Evolutionary conservation across 2,888 invertebrate species (phyloP).

Genomic region (Pecten maximus): DNA sequence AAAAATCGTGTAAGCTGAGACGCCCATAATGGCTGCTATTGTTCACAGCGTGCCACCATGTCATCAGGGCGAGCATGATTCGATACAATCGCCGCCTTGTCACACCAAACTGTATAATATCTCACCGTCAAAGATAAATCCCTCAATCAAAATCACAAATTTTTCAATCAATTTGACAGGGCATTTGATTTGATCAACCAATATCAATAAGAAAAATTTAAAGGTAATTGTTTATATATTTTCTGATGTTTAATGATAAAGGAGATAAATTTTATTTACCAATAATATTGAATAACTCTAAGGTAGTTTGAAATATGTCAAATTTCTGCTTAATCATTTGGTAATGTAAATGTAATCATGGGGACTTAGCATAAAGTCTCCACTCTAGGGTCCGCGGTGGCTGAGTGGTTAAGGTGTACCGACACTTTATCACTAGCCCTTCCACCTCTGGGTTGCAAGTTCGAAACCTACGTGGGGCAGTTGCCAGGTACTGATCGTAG

Average conservation of each 20-base stretch:
- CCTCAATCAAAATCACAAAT: slow-evolving; percentile 26
- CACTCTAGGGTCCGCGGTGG: too few relatives aligned
- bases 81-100: background rate
- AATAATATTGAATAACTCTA: background rate
- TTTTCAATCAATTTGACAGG: background rate
- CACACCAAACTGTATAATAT: background rate
- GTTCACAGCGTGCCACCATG: background rate
- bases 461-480: too few relatives aligned
- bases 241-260: background rate
- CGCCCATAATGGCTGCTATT: background rate
- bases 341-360: too few relatives aligned
- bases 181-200: slow-evolving; percentile 16
- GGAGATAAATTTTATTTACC: background rate
- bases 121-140: background rate
- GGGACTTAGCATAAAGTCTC: too few relatives aligned
- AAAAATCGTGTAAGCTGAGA: background rate
- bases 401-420: too few relatives aligned
- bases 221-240: background rate
- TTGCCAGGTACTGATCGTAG: too few relatives aligned
- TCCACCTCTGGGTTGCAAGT: too few relatives aligned
- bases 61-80: background rate
- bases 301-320: background rate
- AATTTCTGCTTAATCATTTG: background rate
- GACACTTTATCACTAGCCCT: too few relatives aligned
- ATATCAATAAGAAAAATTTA: background rate